Conservation (phyloP, 35 echinoderm and acorn worm genomes). For the Ptychodera flava region DNA sequence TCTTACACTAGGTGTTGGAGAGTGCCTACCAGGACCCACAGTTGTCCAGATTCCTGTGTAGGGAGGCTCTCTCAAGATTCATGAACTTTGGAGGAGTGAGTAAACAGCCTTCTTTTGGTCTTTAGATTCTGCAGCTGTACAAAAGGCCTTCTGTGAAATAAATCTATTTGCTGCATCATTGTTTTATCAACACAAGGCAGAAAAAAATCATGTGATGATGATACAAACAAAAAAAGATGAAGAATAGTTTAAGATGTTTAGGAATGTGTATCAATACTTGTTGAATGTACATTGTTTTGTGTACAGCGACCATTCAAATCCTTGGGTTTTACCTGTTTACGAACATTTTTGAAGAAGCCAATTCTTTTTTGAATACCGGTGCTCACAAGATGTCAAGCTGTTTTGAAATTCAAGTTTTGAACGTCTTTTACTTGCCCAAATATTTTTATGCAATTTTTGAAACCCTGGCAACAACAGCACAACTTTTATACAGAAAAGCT, state of each 20-base stretch:
- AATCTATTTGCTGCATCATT: too few species aligned
- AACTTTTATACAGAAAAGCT: too few species aligned
- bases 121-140: too few species aligned
- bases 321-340: background rate
- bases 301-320: background rate
- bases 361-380: too few species aligned
- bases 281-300: background rate
- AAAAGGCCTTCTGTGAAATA: background rate
- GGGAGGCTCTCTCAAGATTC: constrained; percentile 60
- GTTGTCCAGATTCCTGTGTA: constrained; percentile 53
- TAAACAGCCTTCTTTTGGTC: too few species aligned
- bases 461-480: too few species aligned
- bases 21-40: constrained; percentile 54
- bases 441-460: too few species aligned
- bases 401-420: too few species aligned
- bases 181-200: too few species aligned
- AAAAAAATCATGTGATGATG: too few species aligned
- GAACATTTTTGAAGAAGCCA: background rate
- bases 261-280: background rate
- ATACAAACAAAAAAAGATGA: background rate
- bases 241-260: background rate
- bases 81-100: constrained; percentile 91
- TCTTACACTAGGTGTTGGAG: constrained; percentile 54
- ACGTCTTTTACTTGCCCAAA: too few species aligned
- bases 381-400: too few species aligned